Conservation (phyloP, 2,113 vertebrate genomes). For the Mugil cephalus region DNA sequence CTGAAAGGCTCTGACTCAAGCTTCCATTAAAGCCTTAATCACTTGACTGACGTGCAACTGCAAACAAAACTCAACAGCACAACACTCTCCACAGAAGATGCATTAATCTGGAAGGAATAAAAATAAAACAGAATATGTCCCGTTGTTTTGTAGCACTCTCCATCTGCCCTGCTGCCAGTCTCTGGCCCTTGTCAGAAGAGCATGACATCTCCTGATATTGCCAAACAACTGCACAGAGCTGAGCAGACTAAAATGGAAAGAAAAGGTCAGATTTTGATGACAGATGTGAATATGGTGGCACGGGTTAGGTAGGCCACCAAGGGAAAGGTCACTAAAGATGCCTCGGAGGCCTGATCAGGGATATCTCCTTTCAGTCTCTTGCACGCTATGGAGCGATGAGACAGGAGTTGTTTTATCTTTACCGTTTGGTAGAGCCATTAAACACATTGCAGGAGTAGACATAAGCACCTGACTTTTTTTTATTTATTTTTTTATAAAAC, state of each 20-base stretch:
- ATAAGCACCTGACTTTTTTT: constrained; percentile 11
- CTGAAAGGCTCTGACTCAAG: background rate
- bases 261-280: constrained; percentile 62
- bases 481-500: background rate
- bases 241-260: constrained; percentile 40
- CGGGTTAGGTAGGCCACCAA: constrained; percentile 25
- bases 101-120: constrained; percentile 1
- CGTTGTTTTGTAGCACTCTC: background rate
- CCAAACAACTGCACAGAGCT: constrained; percentile 55
- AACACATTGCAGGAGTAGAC: background rate
- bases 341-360: constrained; percentile 9
- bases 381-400: background rate
- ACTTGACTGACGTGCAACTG: constrained; percentile 42
- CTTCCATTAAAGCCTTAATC: constrained; percentile 20
- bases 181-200: constrained; percentile 43
- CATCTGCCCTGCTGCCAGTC: constrained; percentile 1
- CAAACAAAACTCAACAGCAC: constrained; percentile 16
- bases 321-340: constrained; percentile 41
- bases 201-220: constrained; percentile 37
- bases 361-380: constrained; percentile 18
- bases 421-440: background rate
- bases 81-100: background rate
- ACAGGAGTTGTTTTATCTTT: background rate
- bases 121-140: background rate
- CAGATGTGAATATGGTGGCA: constrained; percentile 25